These are phyloP conservation scores for Pseudomyrmex concolor DNA, from an alignment of 1,140 invertebrate genomes.

Conservation along the genomic window DNA sequence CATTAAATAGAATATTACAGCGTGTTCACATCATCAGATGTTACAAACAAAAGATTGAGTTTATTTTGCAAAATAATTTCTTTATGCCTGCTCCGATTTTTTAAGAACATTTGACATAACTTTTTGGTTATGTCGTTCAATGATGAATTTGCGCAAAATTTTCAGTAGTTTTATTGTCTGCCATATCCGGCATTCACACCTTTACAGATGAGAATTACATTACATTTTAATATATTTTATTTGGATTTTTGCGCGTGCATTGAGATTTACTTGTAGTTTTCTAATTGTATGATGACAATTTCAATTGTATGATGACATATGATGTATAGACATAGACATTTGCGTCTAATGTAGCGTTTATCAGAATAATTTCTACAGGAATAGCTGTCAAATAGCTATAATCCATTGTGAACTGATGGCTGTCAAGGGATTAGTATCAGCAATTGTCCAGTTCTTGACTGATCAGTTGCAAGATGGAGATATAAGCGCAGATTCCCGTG, in stretches of 20 bases:
- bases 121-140: conserved; percentile 65
- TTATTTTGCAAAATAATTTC: no score
- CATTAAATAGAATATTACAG: background rate
- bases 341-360: background rate
- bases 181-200: background rate
- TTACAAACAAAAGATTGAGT: background rate
- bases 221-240: background rate
- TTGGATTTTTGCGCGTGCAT: background rate
- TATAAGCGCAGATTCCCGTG: conserved; percentile 88
- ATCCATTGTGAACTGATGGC: conserved; percentile 71
- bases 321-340: background rate
- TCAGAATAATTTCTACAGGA: background rate
- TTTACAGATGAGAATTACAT: background rate
- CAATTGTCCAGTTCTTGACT: conserved; percentile 82
- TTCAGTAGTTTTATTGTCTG: background rate
- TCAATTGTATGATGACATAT: background rate
- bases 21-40: background rate
- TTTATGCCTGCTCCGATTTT: background rate
- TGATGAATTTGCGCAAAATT: conserved; percentile 54
- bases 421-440: conserved; percentile 80
- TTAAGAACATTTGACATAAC: background rate
- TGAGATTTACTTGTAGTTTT: background rate
- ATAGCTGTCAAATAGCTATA: background rate
- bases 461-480: conserved; percentile 81
- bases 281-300: background rate